phyloP scores from a whole-genome alignment of 2,797 vertebrate genomes.

The Perodicticus potto region DNA sequence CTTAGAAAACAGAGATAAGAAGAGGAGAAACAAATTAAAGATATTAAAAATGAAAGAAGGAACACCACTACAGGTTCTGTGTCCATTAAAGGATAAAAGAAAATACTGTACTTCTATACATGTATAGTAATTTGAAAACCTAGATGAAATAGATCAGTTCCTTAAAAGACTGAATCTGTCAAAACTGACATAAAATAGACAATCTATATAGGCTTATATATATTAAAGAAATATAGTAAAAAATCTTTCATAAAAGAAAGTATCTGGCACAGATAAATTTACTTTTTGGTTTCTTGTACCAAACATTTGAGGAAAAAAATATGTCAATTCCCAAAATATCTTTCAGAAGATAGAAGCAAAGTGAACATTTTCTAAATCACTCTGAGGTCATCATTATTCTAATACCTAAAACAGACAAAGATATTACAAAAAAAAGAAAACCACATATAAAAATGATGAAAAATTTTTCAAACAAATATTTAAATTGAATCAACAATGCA shows the following conservation, averaged over 20 bases:
- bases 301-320: no score
- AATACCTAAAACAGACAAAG: background rate
- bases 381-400: background rate
- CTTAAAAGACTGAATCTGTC: background rate
- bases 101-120: background rate
- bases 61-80: background rate
- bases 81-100: background rate
- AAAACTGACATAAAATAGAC: background rate
- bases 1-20: background rate
- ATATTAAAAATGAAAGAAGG: background rate
- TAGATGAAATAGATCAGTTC: background rate
- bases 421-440: background rate
- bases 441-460: background rate
- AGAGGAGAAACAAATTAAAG: background rate
- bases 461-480: background rate
- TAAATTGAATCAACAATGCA: background rate
- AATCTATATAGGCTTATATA: background rate
- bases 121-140: background rate
- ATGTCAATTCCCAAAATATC: no score
- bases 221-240: no score
- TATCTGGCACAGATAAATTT: no score
- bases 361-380: background rate
- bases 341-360: background rate
- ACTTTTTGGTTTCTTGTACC: no score
- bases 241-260: no score